Evolutionary conservation across 2,888 invertebrate species (phyloP).

Genomic region (Proisotoma minuta): DNA sequence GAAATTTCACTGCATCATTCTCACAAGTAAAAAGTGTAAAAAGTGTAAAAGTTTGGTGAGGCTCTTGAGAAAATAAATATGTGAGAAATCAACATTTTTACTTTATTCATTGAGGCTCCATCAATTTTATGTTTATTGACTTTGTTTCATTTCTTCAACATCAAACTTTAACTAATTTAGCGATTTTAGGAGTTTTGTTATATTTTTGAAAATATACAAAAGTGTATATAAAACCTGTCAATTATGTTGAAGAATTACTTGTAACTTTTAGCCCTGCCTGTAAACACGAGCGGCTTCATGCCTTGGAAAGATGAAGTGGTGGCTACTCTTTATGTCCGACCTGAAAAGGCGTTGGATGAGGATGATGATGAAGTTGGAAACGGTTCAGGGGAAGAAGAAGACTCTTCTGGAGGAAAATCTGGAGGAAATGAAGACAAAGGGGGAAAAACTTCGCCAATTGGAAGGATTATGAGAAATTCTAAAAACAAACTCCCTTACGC

Average conservation of each 20-base stretch:
- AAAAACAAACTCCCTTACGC: conserved; percentile 36
- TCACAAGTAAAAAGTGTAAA: too few species aligned
- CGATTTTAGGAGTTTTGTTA: too few species aligned
- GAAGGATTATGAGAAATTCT: conserved; percentile 10
- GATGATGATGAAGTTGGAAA: conserved; percentile 4
- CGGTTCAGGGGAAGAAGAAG: not conserved
- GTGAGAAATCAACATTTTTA: too few species aligned
- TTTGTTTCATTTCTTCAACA: too few species aligned
- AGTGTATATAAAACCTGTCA: not conserved
- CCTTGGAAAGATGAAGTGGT: conserved; percentile 41
- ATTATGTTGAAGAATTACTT: not conserved
- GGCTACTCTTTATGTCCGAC: conserved; percentile 38
- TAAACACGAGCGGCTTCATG: conserved; percentile 39
- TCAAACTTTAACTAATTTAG: too few species aligned
- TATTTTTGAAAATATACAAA: too few species aligned
- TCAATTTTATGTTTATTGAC: too few species aligned
- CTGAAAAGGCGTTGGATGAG: conserved; percentile 4
- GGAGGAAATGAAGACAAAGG: not conserved
- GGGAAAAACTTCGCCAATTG: not conserved
- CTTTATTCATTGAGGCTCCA: too few species aligned
- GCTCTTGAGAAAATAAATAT: too few species aligned
- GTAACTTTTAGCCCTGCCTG: conserved; percentile 35
- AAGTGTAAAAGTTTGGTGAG: too few species aligned
- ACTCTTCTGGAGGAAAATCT: not conserved
- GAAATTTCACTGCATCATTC: too few species aligned